These are phyloP conservation scores for Balaenoptera acutorostrata DNA, from an alignment of 2,113 vertebrate genomes.

Conservation along the genomic window DNA sequence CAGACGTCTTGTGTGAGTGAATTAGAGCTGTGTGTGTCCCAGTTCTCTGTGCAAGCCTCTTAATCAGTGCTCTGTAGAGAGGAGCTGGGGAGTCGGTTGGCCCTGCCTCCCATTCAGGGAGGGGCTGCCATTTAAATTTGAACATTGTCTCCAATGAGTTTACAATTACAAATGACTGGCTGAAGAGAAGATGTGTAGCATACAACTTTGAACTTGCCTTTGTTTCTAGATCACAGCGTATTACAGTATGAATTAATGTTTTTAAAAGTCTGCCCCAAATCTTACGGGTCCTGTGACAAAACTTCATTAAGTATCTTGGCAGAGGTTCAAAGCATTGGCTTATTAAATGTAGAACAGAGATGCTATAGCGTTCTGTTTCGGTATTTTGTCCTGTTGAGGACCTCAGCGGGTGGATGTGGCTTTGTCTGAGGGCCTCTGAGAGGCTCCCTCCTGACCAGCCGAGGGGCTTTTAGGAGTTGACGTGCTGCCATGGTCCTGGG, in stretches of 20 bases:
- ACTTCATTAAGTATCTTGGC: not conserved
- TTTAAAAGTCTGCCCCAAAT: not conserved
- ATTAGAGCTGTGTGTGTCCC: not conserved
- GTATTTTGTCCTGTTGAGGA: not conserved
- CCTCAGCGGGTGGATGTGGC: not conserved
- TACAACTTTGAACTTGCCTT: not conserved
- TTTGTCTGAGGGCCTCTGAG: not conserved
- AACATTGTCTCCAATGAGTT: not conserved
- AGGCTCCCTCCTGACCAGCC: not conserved
- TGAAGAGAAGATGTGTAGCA: not conserved
- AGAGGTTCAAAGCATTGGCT: not conserved
- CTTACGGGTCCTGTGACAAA: not conserved
- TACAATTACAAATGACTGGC: not conserved
- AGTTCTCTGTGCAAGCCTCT: not conserved
- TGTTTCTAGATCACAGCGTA: not conserved
- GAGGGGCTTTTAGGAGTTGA: not conserved
- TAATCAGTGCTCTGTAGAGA: not conserved
- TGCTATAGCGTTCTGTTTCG: not conserved
- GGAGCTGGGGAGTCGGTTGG: not conserved
- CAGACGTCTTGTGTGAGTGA: not conserved
- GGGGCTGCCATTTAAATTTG: not conserved
- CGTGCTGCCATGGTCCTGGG: rapidly evolving
- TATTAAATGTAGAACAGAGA: not conserved
- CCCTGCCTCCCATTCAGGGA: not conserved
- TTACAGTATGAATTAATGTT: not conserved